Percentiles rank a stretch among this genome's conserved stretches.
Evolutionary conservation across 2,797 vertebrate species (phyloP).

Genomic region (Taenioides sp.): DNA sequence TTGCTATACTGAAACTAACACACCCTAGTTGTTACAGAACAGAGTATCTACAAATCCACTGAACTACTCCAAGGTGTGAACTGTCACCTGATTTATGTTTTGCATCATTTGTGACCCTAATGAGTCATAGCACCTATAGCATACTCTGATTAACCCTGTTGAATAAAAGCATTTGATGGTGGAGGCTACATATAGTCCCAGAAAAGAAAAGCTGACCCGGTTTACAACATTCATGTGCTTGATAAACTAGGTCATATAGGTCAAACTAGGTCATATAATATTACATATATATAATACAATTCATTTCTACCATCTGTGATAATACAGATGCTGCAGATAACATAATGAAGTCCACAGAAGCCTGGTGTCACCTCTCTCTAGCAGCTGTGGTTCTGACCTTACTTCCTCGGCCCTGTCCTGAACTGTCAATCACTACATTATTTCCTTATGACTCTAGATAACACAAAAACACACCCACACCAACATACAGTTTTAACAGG

Average conservation of each 20-base stretch:
- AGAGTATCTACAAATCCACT: too few species aligned
- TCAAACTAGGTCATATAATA: too few species aligned
- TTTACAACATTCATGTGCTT: background rate
- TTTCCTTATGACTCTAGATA: slow-evolving; percentile 37
- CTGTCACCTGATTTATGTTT: background rate
- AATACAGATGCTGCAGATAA: slow-evolving; percentile 5
- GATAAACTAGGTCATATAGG: too few species aligned
- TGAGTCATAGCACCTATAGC: background rate
- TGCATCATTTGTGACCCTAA: too few species aligned
- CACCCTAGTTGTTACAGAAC: too few species aligned
- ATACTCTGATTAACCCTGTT: background rate
- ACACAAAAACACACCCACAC: slow-evolving; percentile 27
- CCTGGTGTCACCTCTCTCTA: background rate
- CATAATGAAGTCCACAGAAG: background rate
- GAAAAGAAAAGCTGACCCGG: background rate
- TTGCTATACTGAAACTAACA: too few species aligned
- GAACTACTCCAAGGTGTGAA: too few species aligned
- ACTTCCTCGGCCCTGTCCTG: slow-evolving; percentile 35
- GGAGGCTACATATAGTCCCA: background rate
- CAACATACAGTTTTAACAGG: background rate
- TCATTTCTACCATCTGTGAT: background rate
- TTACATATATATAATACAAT: too few species aligned
- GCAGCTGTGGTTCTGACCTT: slow-evolving; percentile 26
- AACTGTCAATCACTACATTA: slow-evolving; percentile 22
- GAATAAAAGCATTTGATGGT: background rate